A percentile compares a stretch with the other conserved stretches of the same genome.
Conservation (phyloP, 2,113 vertebrate genomes). For the Opisthocomus hoazin region DNA sequence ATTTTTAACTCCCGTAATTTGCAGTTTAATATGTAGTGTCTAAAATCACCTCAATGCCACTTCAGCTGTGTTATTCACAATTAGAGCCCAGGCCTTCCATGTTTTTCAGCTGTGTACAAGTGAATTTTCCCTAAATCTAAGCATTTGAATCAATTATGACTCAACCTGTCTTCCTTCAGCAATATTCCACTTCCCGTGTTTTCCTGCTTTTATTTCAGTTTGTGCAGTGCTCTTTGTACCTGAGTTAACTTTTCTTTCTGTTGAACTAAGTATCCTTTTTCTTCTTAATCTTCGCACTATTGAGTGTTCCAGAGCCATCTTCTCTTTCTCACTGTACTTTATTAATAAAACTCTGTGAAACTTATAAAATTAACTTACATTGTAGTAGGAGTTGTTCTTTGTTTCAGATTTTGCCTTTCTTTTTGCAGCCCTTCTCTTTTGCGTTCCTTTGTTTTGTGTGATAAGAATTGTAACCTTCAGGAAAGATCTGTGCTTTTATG, state of each 20-base stretch:
- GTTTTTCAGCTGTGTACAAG: not conserved
- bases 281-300: not conserved
- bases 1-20: not conserved
- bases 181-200: not conserved
- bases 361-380: accelerated
- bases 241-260: not conserved
- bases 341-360: not conserved
- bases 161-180: not conserved
- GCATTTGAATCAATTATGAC: not conserved
- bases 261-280: not conserved
- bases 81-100: not conserved
- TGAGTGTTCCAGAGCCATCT: not conserved
- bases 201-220: not conserved
- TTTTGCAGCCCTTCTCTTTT: not conserved
- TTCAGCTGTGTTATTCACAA: not conserved
- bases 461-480: not conserved
- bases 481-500: not conserved
- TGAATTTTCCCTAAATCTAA: not conserved
- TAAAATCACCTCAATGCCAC: not conserved
- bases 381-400: not conserved
- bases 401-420: not conserved
- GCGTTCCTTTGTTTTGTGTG: not conserved
- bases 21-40: not conserved
- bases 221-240: not conserved
- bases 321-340: not conserved